Evolutionary conservation across 2,113 vertebrate species (phyloP), one percentile per base, ranked within the genome.

Genomic region (Halichoeres trimaculatus): DNA sequence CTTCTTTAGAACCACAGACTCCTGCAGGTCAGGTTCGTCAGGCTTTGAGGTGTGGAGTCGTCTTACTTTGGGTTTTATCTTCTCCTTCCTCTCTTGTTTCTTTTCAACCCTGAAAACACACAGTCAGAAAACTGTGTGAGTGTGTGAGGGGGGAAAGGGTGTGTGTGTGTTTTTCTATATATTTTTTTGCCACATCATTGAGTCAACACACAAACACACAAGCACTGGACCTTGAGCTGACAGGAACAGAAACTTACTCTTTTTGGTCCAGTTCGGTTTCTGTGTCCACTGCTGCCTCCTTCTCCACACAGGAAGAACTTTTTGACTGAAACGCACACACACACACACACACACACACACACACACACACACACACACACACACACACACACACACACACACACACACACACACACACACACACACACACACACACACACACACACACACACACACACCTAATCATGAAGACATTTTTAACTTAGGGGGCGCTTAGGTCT

Each of bases 1-100:
- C 87, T 99, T 99, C 94, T 98, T 99, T 93, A 95, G 95, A 85
- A 98, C 96, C 0, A 95, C 96, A 0, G 97, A 99, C 88, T 99
- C 97, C 19, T 97, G 97, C 13, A 95, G 90, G 83, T 99, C 97
- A 0, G 93, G 91, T 55, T 99, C 97, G 26, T 97, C 97, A 0
- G 95, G 94, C 89, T 93, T 95, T 41, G 94, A 95, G 1, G 81
- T 90, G 68, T 93, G 95, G 56, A 92, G 87, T 10, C 94, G 92
- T 78, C 94, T 94, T 24, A 93, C 69, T 61, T 96, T 98, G 56
- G 93, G 92, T 64, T 96, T 98, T 2, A 88, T 88, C 74, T 94
- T 96, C 2, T 95, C 94, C 8, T 94, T 95, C 63, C 94, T 96
- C 79, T 63, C 22, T 84, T 94, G 96, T 94, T 91, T 96, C 93